Conservation (phyloP, 2,888 invertebrate species). For the Balanococcus diminutus region DNA sequence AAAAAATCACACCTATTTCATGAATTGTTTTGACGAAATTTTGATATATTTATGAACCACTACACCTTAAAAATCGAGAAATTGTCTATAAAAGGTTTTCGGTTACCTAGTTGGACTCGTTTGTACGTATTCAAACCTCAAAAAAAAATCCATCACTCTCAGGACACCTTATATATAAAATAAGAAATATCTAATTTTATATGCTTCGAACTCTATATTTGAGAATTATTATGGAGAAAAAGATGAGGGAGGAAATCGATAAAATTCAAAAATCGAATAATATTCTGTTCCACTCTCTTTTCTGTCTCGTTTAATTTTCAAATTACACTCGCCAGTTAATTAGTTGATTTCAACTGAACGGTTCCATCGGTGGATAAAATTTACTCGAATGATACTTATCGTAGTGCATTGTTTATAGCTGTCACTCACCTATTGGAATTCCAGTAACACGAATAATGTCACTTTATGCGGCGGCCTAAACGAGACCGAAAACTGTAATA, state of each 20-base stretch:
- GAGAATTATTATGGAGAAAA: background rate
- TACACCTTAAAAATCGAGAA: no score
- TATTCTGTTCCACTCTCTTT: background rate
- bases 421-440: conserved; percentile 35
- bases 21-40: no score
- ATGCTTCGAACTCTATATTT: no score
- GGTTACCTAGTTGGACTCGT: no score
- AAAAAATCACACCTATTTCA: no score
- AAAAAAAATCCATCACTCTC: no score
- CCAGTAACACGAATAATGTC: background rate
- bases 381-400: background rate
- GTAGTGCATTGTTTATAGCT: conserved; percentile 7
- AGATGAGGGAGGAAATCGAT: background rate
- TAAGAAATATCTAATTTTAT: no score
- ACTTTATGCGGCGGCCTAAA: background rate
- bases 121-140: no score
- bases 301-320: background rate
- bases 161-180: no score
- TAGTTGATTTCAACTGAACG: background rate
- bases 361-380: background rate
- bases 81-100: no score
- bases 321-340: background rate
- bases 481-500: conserved; percentile 16
- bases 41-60: no score
- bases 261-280: background rate